Percentiles rank a stretch among this genome's conserved stretches.
Evolutionary conservation across 2,888 invertebrate genomes (phyloP).

Genomic region (Argyresthia goedartella): DNA sequence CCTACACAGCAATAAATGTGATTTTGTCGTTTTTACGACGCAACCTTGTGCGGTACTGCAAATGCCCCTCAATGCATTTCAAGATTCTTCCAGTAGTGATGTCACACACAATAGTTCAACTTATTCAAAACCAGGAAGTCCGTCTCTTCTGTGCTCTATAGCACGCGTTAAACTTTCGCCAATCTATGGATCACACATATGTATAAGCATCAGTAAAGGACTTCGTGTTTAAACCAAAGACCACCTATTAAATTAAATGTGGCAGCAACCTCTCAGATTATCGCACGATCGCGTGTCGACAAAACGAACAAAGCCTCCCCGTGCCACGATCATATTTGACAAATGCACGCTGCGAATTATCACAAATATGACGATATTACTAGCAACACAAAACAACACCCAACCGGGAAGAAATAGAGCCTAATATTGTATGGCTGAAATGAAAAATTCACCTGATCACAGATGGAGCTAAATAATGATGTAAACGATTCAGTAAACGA

Average conservation of each 20-base stretch:
- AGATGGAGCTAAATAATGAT: slow-evolving; percentile 34
- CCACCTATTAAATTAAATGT: slow-evolving; percentile 56
- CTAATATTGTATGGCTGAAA: slow-evolving; percentile 16
- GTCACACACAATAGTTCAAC: too few species aligned
- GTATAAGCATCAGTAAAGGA: too few species aligned
- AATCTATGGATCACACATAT: too few species aligned
- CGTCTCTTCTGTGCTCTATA: too few species aligned
- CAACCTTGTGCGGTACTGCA: slow-evolving; percentile 25
- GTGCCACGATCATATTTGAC: slow-evolving; percentile 50
- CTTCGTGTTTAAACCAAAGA: slow-evolving; percentile 17
- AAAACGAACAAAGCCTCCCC: slow-evolving; percentile 52
- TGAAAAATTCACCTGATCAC: slow-evolving; percentile 20
- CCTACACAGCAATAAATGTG: slow-evolving; percentile 49
- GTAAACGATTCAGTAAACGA: slow-evolving; percentile 25
- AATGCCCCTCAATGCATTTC: too few species aligned
- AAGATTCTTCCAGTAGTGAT: too few species aligned
- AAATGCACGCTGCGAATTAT: slow-evolving; percentile 48
- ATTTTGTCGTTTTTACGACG: slow-evolving; percentile 57
- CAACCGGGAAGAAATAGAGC: slow-evolving; percentile 20
- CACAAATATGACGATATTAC: slow-evolving; percentile 16
- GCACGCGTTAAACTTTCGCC: too few species aligned
- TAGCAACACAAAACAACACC: background rate
- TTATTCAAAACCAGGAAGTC: too few species aligned
- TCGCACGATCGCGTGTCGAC: slow-evolving; percentile 53
- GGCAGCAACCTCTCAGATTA: slow-evolving; percentile 38